Conservation (phyloP, 2,888 invertebrate genomes). For the Troides aeacus region DNA sequence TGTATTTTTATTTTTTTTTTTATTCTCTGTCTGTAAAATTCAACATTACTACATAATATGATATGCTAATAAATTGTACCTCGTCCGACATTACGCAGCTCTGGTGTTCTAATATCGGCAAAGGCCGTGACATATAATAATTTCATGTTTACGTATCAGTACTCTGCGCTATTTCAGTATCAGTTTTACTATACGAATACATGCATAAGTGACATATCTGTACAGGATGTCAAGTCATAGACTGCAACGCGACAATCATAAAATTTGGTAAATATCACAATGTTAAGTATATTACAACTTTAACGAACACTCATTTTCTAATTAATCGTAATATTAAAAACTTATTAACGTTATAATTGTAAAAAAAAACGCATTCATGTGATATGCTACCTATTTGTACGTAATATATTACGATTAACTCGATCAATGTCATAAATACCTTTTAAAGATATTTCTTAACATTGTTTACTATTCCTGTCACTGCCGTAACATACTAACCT, state of each 20-base stretch:
- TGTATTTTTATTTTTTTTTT: too few species aligned
- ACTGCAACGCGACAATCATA: not conserved
- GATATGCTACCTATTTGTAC: too few species aligned
- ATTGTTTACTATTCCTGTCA: too few species aligned
- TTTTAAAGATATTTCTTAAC: too few species aligned
- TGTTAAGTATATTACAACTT: too few species aligned
- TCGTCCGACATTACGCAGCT: conserved; percentile 6
- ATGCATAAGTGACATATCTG: not conserved
- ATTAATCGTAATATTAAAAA: too few species aligned
- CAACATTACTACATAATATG: not conserved
- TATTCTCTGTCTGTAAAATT: not conserved
- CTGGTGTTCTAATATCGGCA: conserved; percentile 3
- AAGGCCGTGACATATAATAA: conserved; percentile 8
- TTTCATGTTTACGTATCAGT: conserved; percentile 11
- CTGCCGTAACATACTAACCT: too few species aligned
- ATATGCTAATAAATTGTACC: conserved; percentile 4
- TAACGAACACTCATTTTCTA: too few species aligned
- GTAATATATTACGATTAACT: too few species aligned
- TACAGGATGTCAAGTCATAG: not conserved
- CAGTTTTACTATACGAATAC: not conserved
- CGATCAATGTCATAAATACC: too few species aligned
- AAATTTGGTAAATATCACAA: not conserved
- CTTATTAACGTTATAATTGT: too few species aligned
- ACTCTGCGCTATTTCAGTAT: conserved; percentile 8
- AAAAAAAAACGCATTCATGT: too few species aligned